Conservation (phyloP, 1,140 invertebrate species). For the Himalopsyche phryganea region DNA sequence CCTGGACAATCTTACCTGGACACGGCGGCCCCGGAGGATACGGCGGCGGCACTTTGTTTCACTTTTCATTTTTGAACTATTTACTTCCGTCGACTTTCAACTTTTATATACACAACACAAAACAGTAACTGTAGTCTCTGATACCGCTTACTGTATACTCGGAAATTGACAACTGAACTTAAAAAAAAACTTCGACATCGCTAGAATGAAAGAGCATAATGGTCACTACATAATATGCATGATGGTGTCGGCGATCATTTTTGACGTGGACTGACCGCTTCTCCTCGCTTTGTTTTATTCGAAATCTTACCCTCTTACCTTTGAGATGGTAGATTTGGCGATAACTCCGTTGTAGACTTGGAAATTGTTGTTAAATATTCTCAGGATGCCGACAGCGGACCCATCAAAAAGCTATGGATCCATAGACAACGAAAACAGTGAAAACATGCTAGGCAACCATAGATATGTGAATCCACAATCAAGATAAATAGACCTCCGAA, state of each 20-base stretch:
- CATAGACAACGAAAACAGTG: too few relatives aligned
- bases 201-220: conserved; percentile 26
- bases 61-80: conserved; percentile 28
- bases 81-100: conserved; percentile 21
- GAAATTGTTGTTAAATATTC: conserved; percentile 18
- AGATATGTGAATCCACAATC: too few relatives aligned
- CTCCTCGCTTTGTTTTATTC: conserved; percentile 17
- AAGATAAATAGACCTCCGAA: too few relatives aligned
- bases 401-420: conserved; percentile 7
- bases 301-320: conserved; percentile 26
- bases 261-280: conserved; percentile 17
- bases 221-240: conserved; percentile 26
- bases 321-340: conserved; percentile 26
- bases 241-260: conserved; percentile 12
- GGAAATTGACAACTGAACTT: conserved; percentile 20
- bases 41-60: conserved; percentile 27
- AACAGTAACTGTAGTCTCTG: conserved; percentile 28
- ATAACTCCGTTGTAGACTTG: conserved; percentile 13
- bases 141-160: conserved; percentile 26
- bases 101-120: conserved; percentile 26
- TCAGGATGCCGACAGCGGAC: conserved; percentile 21
- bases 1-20: conserved; percentile 30
- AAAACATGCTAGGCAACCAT: too few relatives aligned
- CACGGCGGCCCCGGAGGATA: conserved; percentile 21
- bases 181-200: conserved; percentile 21